Base-by-base conservation (phyloP, 2,113 vertebrate species). In the Catharus fuscescens region DNA sequence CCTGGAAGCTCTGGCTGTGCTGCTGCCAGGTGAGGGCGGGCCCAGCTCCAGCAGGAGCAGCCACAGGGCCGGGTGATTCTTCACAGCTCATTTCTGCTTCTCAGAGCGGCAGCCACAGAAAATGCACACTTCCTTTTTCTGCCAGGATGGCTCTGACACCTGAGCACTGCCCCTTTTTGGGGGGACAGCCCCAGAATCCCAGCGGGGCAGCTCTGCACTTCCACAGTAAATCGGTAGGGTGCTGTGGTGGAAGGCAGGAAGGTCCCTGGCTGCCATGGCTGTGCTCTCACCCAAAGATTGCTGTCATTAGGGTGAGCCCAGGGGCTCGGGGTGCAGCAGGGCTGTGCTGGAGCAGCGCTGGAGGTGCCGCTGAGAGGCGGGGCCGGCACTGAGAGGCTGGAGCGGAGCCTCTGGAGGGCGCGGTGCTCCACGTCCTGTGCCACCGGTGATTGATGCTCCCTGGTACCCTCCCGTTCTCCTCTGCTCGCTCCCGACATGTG, bases 401-500 rank as follows among this genome's bases (percentile, higher is more conserved):
- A 86, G 76, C 72, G 3, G 13, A 91, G 92, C 84, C 61, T 92
- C 92, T 94, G 92, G 79, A 93, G 83, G 72, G 89, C 81, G 93
- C 69, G 53, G 92, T 85, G 93, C 89, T 92, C 91, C 84, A 1
- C 25, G 1, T 77, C 93, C 92, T 82, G 88, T 56, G 91, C 80
- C 90, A 17, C 77, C 15, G 2, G 14, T 80, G 93, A 94, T 74
- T 5, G 94, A 86, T 95, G 59, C 88, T 72, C 88, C 88, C 86
- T 72, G 11, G 3, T 5, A 20, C 53, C 69, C 86, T 12, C 2
- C 67, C 32, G 44, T 36, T 50, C 36, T 48, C 12, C 86, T 42
- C 50, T 8, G 66, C 71, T 64, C 74, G 65, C 64, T 52, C 3
- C 80, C 70, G 32, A 76, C 94, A 42, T 31, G 73, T 62, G 94